These are phyloP conservation scores for Drosophila tristis DNA, from an alignment of 1,140 invertebrate genomes.

Conservation along the genomic window DNA sequence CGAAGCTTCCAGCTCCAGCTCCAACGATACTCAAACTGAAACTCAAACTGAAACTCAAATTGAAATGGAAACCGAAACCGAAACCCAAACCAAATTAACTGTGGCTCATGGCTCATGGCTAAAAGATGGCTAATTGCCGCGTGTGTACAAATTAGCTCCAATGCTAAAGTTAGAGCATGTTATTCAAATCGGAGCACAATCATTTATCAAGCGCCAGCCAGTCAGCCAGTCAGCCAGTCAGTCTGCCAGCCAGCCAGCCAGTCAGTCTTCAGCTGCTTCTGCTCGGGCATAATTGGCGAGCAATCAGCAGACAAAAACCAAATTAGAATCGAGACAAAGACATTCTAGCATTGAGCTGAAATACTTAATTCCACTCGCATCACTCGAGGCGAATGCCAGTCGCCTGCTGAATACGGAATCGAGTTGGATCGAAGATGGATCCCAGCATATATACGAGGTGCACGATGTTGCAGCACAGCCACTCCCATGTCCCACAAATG, in stretches of 20 bases:
- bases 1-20: slow-evolving; percentile 35
- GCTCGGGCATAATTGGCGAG: slow-evolving; percentile 31
- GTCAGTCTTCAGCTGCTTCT: slow-evolving; percentile 2
- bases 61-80: slow-evolving; percentile 29
- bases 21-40: slow-evolving; percentile 23
- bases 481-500: slow-evolving; percentile 32
- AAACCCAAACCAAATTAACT: slow-evolving; percentile 26
- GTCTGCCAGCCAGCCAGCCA: slow-evolving; percentile 16
- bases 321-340: not conserved
- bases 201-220: slow-evolving; percentile 62
- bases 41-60: slow-evolving; percentile 21
- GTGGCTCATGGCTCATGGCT: slow-evolving; percentile 69
- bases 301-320: not conserved
- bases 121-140: slow-evolving; percentile 73
- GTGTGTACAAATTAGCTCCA: slow-evolving; percentile 66
- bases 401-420: slow-evolving; percentile 27
- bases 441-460: too few relatives aligned
- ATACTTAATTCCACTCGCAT: slow-evolving; percentile 19
- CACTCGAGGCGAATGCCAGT: slow-evolving; percentile 7
- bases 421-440: too few relatives aligned
- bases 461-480: slow-evolving; percentile 28
- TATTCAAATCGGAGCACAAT: slow-evolving; percentile 73
- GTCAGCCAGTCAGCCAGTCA: slow-evolving; percentile 10
- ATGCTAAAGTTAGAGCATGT: slow-evolving; percentile 66
- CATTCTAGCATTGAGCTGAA: slow-evolving; percentile 14